These are phyloP conservation scores for Myzus persicae DNA, from an alignment of 1,140 invertebrate genomes.

Conservation along the genomic window DNA sequence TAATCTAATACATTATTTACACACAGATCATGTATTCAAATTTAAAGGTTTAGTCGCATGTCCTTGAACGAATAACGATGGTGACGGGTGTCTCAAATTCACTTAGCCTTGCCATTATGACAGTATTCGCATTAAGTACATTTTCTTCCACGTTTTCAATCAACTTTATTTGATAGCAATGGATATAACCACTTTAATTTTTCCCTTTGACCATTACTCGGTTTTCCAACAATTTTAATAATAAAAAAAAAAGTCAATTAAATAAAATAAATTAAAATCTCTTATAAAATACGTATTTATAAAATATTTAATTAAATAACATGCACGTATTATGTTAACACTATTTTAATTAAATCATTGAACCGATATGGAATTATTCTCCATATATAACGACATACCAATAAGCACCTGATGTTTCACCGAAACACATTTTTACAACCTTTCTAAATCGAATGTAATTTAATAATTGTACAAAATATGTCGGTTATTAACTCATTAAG, in stretches of 20 bases:
- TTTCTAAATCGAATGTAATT: no score
- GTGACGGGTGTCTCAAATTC: not conserved
- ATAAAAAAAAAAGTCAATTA: not conserved
- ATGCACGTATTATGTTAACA: no score
- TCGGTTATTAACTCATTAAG: no score
- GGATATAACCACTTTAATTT: not conserved
- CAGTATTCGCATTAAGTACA: not conserved
- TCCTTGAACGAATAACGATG: not conserved
- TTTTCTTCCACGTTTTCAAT: not conserved
- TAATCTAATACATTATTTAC: no score
- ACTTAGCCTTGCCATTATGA: not conserved
- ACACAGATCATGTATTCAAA: not conserved
- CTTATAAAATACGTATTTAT: no score
- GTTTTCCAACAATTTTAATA: not conserved
- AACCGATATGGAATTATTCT: no score
- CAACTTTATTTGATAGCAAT: not conserved
- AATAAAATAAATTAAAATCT: no score
- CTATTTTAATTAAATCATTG: no score
- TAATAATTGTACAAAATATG: no score
- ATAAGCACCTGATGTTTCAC: no score
- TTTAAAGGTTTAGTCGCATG: not conserved
- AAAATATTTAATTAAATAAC: not conserved
- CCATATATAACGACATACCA: no score
- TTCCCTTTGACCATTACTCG: not conserved
- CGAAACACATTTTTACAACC: no score